These are phyloP conservation scores for Spisula subtruncata DNA, from an alignment of 2,888 invertebrate species.

Conservation along the genomic window DNA sequence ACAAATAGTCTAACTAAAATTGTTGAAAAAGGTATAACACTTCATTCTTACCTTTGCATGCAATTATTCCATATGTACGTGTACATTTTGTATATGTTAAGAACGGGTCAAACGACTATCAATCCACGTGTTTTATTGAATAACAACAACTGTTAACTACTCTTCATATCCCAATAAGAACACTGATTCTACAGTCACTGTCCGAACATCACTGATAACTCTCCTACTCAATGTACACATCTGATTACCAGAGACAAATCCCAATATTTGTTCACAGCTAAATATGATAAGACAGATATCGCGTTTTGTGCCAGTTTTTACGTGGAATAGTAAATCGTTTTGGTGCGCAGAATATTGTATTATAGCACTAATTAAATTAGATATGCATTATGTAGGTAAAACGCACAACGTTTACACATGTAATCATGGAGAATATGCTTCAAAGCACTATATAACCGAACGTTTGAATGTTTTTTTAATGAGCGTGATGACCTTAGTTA, in stretches of 20 bases:
- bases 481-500: no score
- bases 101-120: no score
- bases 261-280: neutral
- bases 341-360: neutral
- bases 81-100: no score
- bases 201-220: neutral
- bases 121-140: no score
- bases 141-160: no score
- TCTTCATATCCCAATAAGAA: neutral
- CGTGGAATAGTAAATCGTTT: neutral
- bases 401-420: no score
- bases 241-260: neutral
- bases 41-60: no score
- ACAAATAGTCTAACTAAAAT: no score
- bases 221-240: neutral
- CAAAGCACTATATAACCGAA: neutral
- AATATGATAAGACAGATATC: neutral
- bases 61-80: no score
- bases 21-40: no score
- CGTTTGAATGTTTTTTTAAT: no score
- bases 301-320: neutral
- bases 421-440: no score
- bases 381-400: neutral
- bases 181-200: neutral
- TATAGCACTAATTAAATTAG: neutral